phyloP scores from a whole-genome alignment of 2,888 invertebrate species.

The Hirtodrosophila duncani region DNA sequence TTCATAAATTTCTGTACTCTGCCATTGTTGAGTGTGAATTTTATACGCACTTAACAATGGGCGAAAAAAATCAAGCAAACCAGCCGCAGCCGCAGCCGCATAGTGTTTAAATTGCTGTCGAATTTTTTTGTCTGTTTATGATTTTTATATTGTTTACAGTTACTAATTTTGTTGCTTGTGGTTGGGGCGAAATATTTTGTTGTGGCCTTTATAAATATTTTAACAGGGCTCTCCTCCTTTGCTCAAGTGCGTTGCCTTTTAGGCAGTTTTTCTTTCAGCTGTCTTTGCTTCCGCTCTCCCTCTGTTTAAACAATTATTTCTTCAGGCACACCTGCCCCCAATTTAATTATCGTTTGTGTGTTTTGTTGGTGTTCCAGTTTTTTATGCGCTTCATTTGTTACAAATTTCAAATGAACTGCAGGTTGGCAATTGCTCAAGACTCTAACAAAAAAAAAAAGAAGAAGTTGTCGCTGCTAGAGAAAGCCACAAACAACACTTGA shows the following conservation, averaged over 20 bases:
- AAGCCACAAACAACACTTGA: slow-evolving; percentile 32
- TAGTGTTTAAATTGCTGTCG: neutral
- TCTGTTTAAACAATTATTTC: slow-evolving; percentile 19
- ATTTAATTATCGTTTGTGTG: slow-evolving; percentile 25
- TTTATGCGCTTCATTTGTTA: slow-evolving; percentile 10
- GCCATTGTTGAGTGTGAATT: too few relatives aligned
- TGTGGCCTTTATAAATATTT: slow-evolving; percentile 31
- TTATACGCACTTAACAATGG: too few relatives aligned
- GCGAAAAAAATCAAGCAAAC: too few relatives aligned
- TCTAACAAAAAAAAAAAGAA: neutral
- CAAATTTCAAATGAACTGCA: slow-evolving; percentile 56
- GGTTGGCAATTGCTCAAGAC: too few relatives aligned
- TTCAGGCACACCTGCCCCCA: slow-evolving; percentile 23
- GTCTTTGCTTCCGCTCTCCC: too few relatives aligned
- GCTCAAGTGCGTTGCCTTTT: too few relatives aligned
- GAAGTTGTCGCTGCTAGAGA: neutral
- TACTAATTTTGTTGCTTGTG: slow-evolving; percentile 3
- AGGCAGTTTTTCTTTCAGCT: too few relatives aligned
- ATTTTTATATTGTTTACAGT: slow-evolving; percentile 10
- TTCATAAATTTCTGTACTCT: too few relatives aligned
- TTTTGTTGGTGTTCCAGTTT: slow-evolving; percentile 16
- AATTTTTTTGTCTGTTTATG: slow-evolving; percentile 3
- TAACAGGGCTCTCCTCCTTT: slow-evolving; percentile 1
- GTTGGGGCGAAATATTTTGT: neutral
- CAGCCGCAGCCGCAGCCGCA: too few relatives aligned